Evolutionary conservation across 1,140 invertebrate genomes (phyloP).

Genomic region (Eumeta japonica): DNA sequence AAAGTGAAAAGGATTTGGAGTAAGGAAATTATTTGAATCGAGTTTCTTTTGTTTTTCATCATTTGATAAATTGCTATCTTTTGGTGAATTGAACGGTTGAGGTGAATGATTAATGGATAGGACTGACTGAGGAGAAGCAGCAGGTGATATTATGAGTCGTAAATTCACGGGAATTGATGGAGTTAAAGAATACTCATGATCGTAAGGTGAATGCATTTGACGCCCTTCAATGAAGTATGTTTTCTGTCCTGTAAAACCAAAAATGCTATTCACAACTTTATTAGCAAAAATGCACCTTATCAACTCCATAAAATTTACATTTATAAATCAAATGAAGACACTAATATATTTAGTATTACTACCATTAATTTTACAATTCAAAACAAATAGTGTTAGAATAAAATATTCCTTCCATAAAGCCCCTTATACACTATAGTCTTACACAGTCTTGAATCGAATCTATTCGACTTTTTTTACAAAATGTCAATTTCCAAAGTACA

Average conservation of each 20-base stretch:
- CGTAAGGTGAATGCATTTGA: slow-evolving; percentile 41
- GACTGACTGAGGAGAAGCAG: slow-evolving; percentile 44
- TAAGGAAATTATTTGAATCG: slow-evolving; percentile 57
- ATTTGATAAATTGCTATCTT: slow-evolving; percentile 17
- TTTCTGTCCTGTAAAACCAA: slow-evolving; percentile 66
- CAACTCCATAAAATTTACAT: slow-evolving; percentile 20
- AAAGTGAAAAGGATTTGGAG: slow-evolving; percentile 58
- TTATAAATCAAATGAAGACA: slow-evolving; percentile 11
- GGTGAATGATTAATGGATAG: slow-evolving; percentile 42
- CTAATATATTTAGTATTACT: no score
- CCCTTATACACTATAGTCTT: no score
- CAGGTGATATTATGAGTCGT: slow-evolving; percentile 61
- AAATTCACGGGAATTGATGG: slow-evolving; percentile 52
- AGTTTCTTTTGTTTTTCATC: slow-evolving; percentile 25
- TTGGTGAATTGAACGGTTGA: slow-evolving; percentile 21
- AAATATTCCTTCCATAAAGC: no score
- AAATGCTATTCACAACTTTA: background rate
- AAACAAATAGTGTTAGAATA: no score
- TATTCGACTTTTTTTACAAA: no score
- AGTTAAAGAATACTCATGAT: slow-evolving; percentile 40
- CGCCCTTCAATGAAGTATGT: slow-evolving; percentile 74
- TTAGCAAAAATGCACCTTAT: background rate
- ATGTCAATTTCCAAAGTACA: no score
- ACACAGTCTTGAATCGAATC: no score
- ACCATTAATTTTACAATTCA: no score